Evolutionary conservation across 2,888 invertebrate genomes (phyloP).

Genomic region (Galerucella nymphaeae): DNA sequence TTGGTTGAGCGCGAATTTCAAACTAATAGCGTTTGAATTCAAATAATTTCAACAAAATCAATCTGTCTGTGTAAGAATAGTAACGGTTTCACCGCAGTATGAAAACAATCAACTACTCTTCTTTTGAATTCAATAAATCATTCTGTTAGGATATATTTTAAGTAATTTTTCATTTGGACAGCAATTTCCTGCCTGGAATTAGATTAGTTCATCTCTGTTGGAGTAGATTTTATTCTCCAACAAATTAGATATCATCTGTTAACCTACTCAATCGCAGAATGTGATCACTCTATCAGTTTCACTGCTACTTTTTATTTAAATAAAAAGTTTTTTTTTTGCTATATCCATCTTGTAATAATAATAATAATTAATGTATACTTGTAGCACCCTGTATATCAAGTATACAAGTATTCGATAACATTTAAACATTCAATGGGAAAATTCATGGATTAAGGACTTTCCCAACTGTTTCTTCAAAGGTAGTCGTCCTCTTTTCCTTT

Average conservation of each 20-base stretch:
- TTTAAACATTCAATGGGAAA: too few relatives aligned
- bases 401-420: too few relatives aligned
- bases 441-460: too few relatives aligned
- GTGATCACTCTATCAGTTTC: constrained; percentile 10
- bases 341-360: too few relatives aligned
- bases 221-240: constrained; percentile 37
- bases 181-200: constrained; percentile 27
- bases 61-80: neutral
- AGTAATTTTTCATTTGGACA: constrained; percentile 33
- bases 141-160: constrained; percentile 21
- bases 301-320: neutral
- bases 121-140: constrained; percentile 16
- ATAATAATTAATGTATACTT: too few relatives aligned
- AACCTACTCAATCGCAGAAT: constrained; percentile 32
- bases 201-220: constrained; percentile 28
- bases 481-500: too few relatives aligned
- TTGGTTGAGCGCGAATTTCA: too few relatives aligned
- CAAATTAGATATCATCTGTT: constrained; percentile 41
- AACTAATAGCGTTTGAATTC: too few relatives aligned
- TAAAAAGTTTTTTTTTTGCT: neutral
- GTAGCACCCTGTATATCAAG: too few relatives aligned
- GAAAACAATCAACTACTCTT: constrained; percentile 11
- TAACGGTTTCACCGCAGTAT: neutral
- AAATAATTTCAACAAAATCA: neutral
- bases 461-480: too few relatives aligned